Percentiles rank a stretch among this genome's conserved stretches.
phyloP scores from a whole-genome alignment of 2,797 vertebrate genomes.

The Somateria mollissima region DNA sequence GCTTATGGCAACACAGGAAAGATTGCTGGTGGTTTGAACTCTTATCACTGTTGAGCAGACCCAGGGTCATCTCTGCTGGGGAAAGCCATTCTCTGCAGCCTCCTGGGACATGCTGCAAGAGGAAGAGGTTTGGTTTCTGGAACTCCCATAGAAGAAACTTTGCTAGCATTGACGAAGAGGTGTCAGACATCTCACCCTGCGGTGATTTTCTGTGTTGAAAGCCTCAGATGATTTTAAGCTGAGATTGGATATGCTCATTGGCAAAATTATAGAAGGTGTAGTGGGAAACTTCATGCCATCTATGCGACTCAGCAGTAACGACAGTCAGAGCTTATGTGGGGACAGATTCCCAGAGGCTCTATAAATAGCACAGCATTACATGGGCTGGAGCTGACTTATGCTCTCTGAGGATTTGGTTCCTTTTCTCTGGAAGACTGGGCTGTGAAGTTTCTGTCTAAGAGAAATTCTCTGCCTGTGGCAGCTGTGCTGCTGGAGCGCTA shows the following conservation, averaged over 20 bases:
- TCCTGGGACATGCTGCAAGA: background rate
- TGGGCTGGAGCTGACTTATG: background rate
- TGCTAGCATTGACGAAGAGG: too few relatives aligned
- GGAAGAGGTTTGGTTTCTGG: conserved; percentile 17
- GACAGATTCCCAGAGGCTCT: background rate
- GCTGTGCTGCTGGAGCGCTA: background rate
- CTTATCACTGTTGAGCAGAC: background rate
- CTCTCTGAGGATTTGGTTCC: background rate
- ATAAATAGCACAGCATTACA: background rate
- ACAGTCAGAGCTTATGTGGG: background rate
- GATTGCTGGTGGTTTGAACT: background rate
- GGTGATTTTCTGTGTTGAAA: conserved; percentile 9
- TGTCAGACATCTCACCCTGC: background rate
- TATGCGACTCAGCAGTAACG: background rate
- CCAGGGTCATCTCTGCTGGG: background rate
- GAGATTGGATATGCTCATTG: background rate
- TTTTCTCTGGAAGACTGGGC: background rate
- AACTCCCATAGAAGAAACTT: conserved; percentile 30
- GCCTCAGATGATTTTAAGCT: background rate
- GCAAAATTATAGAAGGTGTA: background rate
- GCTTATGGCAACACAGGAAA: conserved; percentile 21
- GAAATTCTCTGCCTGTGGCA: background rate
- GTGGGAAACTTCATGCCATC: background rate
- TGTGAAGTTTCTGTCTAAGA: background rate
- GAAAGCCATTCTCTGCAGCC: background rate